These are phyloP conservation scores for Opisthocomus hoazin DNA, from an alignment of 2,113 vertebrate species.

Conservation along the genomic window DNA sequence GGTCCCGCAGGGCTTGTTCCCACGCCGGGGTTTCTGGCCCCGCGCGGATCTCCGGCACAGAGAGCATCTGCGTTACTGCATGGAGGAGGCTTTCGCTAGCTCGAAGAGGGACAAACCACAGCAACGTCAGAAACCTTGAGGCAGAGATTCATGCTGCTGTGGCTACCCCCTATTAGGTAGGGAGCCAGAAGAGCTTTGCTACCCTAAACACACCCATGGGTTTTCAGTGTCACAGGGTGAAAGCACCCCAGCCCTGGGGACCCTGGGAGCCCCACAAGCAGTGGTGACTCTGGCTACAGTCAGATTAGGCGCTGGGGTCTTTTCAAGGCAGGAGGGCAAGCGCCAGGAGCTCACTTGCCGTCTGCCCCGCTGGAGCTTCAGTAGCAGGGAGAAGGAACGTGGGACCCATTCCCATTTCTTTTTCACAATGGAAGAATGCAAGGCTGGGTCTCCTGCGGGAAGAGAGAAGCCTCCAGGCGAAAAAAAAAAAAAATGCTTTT, in stretches of 20 bases:
- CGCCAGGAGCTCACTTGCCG: background rate
- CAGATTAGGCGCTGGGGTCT: background rate
- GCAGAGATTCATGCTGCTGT: background rate
- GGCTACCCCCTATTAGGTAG: background rate
- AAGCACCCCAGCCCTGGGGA: background rate
- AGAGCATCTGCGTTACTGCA: background rate
- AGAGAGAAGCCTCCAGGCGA: constrained; percentile 43
- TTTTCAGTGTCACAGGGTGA: background rate
- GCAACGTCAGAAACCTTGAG: background rate
- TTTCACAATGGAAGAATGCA: constrained; percentile 37
- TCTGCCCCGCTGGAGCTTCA: background rate
- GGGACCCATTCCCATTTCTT: background rate
- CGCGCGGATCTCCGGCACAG: background rate
- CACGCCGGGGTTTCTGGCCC: background rate
- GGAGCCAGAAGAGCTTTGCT: background rate
- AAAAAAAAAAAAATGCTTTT: constrained; percentile 45
- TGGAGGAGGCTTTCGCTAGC: background rate
- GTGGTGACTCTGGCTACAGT: background rate
- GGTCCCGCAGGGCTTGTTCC: background rate
- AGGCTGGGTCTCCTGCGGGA: constrained; percentile 46
- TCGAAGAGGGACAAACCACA: background rate
- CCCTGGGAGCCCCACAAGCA: background rate
- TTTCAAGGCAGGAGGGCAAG: background rate
- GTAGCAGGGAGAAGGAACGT: background rate
- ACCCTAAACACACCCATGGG: background rate